phyloP scores from a whole-genome alignment of 30 jellyfish, hydroid and myxozoan genomes.

The Aurelia aurita region DNA sequence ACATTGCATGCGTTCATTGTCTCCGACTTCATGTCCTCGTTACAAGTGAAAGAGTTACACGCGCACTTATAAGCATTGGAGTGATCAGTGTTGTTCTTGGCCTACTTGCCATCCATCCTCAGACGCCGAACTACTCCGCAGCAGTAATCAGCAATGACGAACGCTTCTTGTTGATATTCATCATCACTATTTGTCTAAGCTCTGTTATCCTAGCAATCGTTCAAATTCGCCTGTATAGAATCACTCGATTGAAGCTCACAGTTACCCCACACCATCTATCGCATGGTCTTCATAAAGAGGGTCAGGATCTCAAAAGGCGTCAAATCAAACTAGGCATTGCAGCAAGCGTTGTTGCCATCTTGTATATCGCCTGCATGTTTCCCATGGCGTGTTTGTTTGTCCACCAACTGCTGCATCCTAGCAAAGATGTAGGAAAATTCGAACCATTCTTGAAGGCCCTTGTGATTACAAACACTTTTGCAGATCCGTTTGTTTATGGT shows the following conservation, averaged over 20 bases:
- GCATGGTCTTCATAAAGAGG: background rate
- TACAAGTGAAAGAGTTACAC: too few relatives aligned
- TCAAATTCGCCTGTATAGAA: background rate
- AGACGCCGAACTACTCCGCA: background rate
- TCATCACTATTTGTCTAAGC: background rate
- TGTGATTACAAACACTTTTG: background rate
- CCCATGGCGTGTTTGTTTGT: too few relatives aligned
- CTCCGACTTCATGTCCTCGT: too few relatives aligned
- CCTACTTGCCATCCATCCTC: background rate
- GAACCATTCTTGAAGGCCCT: background rate
- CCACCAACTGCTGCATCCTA: too few relatives aligned
- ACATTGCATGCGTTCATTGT: background rate
- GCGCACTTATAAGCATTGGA: too few relatives aligned
- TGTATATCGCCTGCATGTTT: too few relatives aligned
- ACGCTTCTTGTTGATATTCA: background rate
- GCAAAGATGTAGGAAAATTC: too few relatives aligned
- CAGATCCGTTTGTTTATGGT: slow-evolving; percentile 30
- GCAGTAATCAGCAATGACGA: too few relatives aligned
- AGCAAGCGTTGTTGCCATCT: background rate
- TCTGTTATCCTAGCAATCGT: background rate
- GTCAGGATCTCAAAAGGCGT: background rate
- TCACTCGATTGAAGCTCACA: too few relatives aligned
- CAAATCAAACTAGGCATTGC: slow-evolving; percentile 11
- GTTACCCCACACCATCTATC: background rate
- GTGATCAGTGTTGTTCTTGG: background rate